Base-by-base conservation (phyloP, 1,140 invertebrate genomes). In the Diachasma alloeum region DNA sequence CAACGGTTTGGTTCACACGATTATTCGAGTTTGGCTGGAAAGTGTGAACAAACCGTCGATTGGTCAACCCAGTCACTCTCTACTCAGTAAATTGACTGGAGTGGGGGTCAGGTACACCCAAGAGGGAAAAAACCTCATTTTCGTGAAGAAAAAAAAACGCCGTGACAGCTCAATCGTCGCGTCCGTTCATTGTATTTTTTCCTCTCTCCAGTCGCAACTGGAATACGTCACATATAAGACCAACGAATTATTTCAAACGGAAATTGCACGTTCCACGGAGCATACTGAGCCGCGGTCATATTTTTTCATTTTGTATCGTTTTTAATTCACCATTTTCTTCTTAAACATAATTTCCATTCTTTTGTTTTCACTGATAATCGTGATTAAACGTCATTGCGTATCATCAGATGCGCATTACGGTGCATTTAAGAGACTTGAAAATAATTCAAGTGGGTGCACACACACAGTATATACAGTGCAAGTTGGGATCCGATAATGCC, bases 241-340 rank as follows among this genome's bases (percentile, higher is more conserved):
- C 1, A n/a, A 56, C 48, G 48, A 56, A 72, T 53, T 67, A 46
- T 72, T 72, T 48, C 17, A 72, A 72, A 53, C 70, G 70, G 70
- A 72, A 72, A 72, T 72, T 72, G 70, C 70, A 46, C 70, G 70
- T 67, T 67, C 9, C 63, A 31, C n/a, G 26, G 24, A 67, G 63
- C 31, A 67, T 37, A 67, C 63, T 56, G 48, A 56, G 10, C 48
- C 10, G 0, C 1, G n/a, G 1, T 22, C 15, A 19, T 22, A 15
- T 8, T 56, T 56, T 22, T 56, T 56, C 19, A 19, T 56, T 56
- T 56, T 6, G 10, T 4, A 56, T 17, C 2, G 1, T 8, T 56
- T 48, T 22, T 22, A 56, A 56, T 22, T 17, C n/a, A 19, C n/a
- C 5, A 19, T 56, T 56, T 56, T 56, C 48, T 56, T 19, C 48